Percentiles rank a stretch among this genome's conserved stretches.
These are phyloP conservation scores for Ondatra zibethicus DNA, from an alignment of 2,113 vertebrate genomes.

Conservation along the genomic window DNA sequence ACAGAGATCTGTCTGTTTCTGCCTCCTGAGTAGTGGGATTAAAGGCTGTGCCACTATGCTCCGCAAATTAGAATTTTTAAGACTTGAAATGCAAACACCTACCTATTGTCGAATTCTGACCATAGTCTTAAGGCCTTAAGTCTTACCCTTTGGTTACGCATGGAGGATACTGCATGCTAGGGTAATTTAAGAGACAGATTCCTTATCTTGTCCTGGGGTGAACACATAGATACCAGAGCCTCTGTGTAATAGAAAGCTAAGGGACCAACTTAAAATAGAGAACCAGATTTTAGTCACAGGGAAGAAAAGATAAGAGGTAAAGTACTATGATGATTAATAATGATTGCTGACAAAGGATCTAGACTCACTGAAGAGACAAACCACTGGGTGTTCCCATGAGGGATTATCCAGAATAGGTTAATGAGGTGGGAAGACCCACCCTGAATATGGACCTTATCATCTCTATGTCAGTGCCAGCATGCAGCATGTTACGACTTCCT, in stretches of 20 bases:
- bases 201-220: background rate
- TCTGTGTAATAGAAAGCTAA: background rate
- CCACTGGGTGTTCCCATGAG: background rate
- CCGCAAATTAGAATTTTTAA: background rate
- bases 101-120: background rate
- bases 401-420: background rate
- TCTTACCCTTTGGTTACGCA: background rate
- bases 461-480: background rate
- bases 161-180: background rate
- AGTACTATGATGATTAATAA: background rate
- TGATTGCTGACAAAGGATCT: background rate
- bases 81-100: background rate
- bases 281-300: background rate
- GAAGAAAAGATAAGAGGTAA: background rate
- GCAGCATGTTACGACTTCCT: background rate
- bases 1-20: background rate
- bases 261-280: background rate
- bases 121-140: background rate
- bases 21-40: background rate
- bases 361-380: too few species aligned
- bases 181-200: background rate
- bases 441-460: background rate
- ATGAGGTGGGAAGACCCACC: background rate
- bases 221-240: background rate
- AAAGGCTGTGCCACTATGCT: background rate